Evolutionary conservation across 2,888 invertebrate genomes (phyloP).

Genomic region (Chouioia cunea): DNA sequence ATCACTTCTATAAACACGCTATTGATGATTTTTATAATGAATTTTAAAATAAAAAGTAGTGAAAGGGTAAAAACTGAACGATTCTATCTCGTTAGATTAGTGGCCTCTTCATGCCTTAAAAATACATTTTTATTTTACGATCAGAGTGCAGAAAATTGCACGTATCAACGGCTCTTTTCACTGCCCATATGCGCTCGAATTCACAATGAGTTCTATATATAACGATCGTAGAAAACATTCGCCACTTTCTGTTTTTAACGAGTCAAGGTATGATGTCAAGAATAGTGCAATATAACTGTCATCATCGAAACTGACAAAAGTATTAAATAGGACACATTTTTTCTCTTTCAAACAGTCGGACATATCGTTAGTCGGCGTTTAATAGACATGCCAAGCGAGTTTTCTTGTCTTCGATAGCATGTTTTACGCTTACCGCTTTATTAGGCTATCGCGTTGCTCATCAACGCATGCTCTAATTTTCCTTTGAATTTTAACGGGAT

Average conservation of each 20-base stretch:
- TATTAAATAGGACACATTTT: too few relatives aligned
- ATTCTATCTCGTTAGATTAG: too few relatives aligned
- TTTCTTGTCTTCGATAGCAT: background rate
- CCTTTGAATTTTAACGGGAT: background rate
- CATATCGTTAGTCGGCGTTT: too few relatives aligned
- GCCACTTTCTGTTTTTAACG: constrained; percentile 24
- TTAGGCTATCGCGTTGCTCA: background rate
- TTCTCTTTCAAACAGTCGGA: too few relatives aligned
- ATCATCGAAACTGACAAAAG: background rate
- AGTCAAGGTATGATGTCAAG: background rate
- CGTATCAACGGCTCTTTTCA: constrained; percentile 12
- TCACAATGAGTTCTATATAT: constrained; percentile 20
- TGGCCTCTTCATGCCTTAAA: background rate
- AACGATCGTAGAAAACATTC: constrained; percentile 16
- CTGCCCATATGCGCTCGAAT: constrained; percentile 7
- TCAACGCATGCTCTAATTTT: background rate
- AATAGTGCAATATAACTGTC: constrained; percentile 2
- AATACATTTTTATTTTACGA: constrained; percentile 25
- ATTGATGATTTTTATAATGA: background rate
- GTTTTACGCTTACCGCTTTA: background rate
- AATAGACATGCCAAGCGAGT: background rate
- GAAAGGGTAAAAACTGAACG: constrained; percentile 5
- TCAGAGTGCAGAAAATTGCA: constrained; percentile 14
- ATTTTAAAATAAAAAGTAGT: constrained; percentile 3
- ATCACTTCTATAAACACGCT: too few relatives aligned